These are phyloP conservation scores for Gastrophysa polygoni DNA, from an alignment of 2,888 invertebrate species.

Conservation along the genomic window DNA sequence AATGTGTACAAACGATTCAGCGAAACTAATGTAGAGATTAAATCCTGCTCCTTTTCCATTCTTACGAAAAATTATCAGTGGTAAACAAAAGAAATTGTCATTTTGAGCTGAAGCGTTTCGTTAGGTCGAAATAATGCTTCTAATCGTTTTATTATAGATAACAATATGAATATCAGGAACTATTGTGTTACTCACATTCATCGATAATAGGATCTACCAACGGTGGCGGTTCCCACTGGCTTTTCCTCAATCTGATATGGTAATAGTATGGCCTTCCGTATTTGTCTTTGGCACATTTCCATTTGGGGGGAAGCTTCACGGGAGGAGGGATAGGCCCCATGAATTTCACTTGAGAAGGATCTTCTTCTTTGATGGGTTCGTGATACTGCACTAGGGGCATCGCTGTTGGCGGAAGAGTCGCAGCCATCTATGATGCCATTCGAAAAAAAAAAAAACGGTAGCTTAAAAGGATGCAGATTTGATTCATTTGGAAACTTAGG, in stretches of 20 bases:
- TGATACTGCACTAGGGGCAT: conserved; percentile 36
- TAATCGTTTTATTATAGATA: too few species aligned
- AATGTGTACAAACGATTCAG: too few species aligned
- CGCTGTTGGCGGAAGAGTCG: conserved; percentile 45
- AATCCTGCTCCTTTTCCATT: too few species aligned
- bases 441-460: too few species aligned
- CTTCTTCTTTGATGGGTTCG: conserved; percentile 34
- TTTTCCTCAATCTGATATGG: conserved; percentile 76
- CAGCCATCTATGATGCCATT: conserved; percentile 20
- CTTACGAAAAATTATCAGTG: too few species aligned
- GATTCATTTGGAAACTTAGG: too few species aligned
- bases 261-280: conserved; percentile 92
- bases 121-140: too few species aligned
- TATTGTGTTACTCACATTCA: conserved; percentile 22
- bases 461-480: too few species aligned
- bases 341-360: conserved; percentile 52
- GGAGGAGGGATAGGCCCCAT: conserved; percentile 59
- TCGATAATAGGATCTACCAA: conserved; percentile 27
- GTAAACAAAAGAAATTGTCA: too few species aligned
- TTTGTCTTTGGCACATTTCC: conserved; percentile 84
- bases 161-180: too few species aligned
- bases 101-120: too few species aligned
- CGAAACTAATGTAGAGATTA: too few species aligned
- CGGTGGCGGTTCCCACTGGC: conserved; percentile 79
- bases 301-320: conserved; percentile 78